Evolutionary conservation across 2,113 vertebrate species (phyloP).

Genomic region (Ceyx melanurus): DNA sequence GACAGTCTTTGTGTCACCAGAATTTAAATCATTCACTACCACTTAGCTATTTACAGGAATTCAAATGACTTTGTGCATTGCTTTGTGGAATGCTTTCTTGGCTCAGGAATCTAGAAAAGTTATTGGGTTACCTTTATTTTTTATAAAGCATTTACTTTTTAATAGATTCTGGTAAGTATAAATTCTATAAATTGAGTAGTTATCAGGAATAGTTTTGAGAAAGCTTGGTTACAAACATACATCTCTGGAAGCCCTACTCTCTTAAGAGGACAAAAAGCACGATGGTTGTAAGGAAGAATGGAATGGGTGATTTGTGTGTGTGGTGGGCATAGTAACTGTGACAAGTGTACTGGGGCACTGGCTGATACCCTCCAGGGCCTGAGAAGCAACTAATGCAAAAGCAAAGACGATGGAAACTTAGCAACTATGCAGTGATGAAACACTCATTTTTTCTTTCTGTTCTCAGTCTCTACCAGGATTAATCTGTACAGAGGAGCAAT

Average conservation of each 20-base stretch:
- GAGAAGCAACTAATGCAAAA: not conserved
- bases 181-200: fast-evolving
- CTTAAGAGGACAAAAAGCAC: not conserved
- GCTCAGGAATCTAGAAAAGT: not conserved
- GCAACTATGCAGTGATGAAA: not conserved
- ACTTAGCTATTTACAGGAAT: not conserved
- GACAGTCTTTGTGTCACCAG: not conserved
- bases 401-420: not conserved
- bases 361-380: not conserved
- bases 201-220: not conserved
- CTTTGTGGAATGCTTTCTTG: not conserved
- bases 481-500: not conserved
- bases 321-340: not conserved
- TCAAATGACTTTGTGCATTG: fast-evolving
- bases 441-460: not conserved
- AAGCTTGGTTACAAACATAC: not conserved
- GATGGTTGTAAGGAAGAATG: not conserved
- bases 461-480: not conserved
- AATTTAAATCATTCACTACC: not conserved
- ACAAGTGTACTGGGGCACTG: not conserved
- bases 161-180: not conserved
- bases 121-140: not conserved
- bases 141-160: not conserved
- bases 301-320: not conserved
- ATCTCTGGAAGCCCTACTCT: not conserved